Evolutionary conservation across 2,113 vertebrate genomes (phyloP).

Genomic region (Elachura formosa): DNA sequence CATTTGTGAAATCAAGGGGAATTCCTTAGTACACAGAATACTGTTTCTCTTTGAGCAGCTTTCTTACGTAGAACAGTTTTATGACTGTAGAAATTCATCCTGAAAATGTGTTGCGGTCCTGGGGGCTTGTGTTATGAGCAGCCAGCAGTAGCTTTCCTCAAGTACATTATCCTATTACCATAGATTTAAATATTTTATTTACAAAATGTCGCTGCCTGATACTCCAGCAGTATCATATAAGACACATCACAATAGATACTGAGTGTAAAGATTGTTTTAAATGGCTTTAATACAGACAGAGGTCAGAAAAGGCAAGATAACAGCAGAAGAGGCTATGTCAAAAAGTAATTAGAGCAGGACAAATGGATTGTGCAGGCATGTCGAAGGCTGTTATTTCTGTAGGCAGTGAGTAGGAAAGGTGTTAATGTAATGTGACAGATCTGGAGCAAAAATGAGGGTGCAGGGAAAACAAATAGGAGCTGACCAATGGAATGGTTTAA

Average conservation of each 20-base stretch:
- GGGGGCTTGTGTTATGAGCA: background rate
- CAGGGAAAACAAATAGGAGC: conserved; percentile 73
- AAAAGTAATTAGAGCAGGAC: conserved; percentile 94
- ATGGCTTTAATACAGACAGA: conserved; percentile 35
- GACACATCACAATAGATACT: background rate
- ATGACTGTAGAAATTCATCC: background rate
- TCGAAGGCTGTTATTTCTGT: conserved; percentile 92
- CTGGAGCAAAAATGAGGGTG: conserved; percentile 91
- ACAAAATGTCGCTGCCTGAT: background rate
- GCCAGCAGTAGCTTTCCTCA: background rate
- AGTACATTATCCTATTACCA: background rate
- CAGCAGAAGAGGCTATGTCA: conserved; percentile 75
- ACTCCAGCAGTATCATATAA: background rate
- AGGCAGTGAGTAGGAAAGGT: conserved; percentile 87
- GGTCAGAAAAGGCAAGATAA: conserved; percentile 61
- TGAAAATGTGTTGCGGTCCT: background rate
- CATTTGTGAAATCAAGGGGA: background rate
- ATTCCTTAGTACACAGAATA: background rate
- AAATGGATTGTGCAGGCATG: conserved; percentile 86
- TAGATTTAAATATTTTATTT: conserved; percentile 43
- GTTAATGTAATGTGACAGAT: conserved; percentile 96
- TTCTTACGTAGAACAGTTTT: background rate
- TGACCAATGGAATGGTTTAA: conserved; percentile 54
- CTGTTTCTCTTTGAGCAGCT: background rate
- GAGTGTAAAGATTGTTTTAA: conserved; percentile 58